Percentiles rank a stretch among this genome's conserved stretches.
Evolutionary conservation across 2,113 vertebrate species (phyloP).

Genomic region (Pangasianodon hypophthalmus): DNA sequence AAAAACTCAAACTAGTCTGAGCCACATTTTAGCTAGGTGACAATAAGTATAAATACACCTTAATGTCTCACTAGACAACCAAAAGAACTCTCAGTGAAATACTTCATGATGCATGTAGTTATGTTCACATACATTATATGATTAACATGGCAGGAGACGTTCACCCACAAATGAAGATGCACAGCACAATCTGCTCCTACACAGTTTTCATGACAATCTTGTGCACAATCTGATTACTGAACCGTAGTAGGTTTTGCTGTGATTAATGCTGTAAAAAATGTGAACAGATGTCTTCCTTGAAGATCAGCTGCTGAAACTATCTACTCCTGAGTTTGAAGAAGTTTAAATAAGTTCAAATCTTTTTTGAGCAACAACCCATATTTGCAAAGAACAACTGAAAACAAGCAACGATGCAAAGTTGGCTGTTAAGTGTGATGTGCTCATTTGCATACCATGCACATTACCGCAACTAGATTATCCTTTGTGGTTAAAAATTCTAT

Average conservation of each 20-base stretch:
- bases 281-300: background rate
- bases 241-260: background rate
- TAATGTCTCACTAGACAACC: background rate
- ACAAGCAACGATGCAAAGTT: background rate
- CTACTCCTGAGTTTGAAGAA: background rate
- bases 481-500: background rate
- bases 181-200: background rate
- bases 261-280: background rate
- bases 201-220: background rate
- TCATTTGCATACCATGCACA: background rate
- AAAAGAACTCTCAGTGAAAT: background rate
- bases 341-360: background rate
- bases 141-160: background rate
- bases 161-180: background rate
- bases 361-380: background rate
- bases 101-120: background rate
- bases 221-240: background rate
- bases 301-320: background rate
- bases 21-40: background rate
- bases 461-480: background rate
- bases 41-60: background rate
- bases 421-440: background rate
- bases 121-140: background rate
- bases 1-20: background rate
- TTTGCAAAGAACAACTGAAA: background rate